These are phyloP conservation scores for Cinclus cinclus DNA, from an alignment of 2,113 vertebrate genomes.

Conservation along the genomic window DNA sequence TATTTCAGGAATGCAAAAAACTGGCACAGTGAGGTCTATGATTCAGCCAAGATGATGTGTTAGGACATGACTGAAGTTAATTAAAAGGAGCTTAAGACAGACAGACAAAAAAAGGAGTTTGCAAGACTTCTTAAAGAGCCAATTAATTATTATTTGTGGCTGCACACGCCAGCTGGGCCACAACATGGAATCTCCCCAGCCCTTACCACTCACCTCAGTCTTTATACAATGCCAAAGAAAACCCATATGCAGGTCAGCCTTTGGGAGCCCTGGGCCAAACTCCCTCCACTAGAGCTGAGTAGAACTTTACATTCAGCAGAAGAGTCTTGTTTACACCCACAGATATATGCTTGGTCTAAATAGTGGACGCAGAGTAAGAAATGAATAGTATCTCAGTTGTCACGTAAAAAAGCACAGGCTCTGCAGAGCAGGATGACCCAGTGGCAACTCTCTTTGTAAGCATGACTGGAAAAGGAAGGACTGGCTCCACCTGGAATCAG, in stretches of 20 bases:
- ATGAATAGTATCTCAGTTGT: neutral
- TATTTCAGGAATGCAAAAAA: conserved; percentile 73
- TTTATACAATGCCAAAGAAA: conserved; percentile 5
- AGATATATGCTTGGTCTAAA: neutral
- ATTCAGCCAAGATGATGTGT: conserved; percentile 71
- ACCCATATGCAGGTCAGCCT: neutral
- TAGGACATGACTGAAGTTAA: conserved; percentile 69
- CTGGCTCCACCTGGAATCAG: neutral
- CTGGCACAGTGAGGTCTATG: conserved; percentile 55
- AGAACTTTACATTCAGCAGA: neutral
- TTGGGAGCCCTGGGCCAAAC: neutral
- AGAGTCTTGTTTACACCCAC: neutral
- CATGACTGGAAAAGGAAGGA: neutral
- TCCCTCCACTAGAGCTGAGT: neutral
- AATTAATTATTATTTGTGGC: conserved; percentile 62
- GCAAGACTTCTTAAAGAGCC: conserved; percentile 61
- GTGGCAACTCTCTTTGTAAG: neutral
- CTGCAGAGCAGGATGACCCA: neutral
- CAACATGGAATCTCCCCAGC: conserved; percentile 43
- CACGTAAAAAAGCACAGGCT: neutral
- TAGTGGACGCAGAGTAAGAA: neutral
- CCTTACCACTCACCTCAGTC: conserved; percentile 25
- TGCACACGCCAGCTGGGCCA: conserved; percentile 63
- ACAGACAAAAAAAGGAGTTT: conserved; percentile 33
- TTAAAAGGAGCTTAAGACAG: conserved; percentile 68